phyloP scores from a whole-genome alignment of 2,797 vertebrate species.

The Chelon auratus region DNA sequence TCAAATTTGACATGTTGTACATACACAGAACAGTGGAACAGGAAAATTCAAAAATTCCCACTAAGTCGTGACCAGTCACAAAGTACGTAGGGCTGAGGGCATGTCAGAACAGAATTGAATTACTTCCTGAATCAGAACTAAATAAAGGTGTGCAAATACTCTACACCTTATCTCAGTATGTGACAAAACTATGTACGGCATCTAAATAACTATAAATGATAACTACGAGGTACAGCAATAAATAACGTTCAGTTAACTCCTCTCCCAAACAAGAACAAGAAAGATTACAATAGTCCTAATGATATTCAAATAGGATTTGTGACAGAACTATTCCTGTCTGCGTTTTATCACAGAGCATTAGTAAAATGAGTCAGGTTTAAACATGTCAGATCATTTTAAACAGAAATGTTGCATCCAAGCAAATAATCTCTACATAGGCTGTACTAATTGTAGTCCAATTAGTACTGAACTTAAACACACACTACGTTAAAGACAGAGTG shows the following conservation, averaged over 20 bases:
- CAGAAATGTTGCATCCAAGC: not conserved
- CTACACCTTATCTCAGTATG: too few relatives aligned
- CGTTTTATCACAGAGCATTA: not conserved
- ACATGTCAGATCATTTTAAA: not conserved
- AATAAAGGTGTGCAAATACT: too few relatives aligned
- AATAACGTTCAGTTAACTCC: not conserved
- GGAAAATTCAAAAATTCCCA: too few relatives aligned
- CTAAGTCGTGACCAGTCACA: too few relatives aligned
- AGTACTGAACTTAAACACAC: constrained; percentile 14
- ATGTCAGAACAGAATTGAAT: too few relatives aligned
- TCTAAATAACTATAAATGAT: too few relatives aligned
- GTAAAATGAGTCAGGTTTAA: not conserved
- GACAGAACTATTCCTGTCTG: too few relatives aligned
- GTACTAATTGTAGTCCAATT: not conserved
- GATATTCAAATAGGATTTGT: not conserved
- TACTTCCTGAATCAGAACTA: too few relatives aligned
- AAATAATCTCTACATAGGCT: not conserved
- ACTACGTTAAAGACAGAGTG: constrained; percentile 9
- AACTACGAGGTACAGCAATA: not conserved
- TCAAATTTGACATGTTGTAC: too few relatives aligned
- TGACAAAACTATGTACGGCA: too few relatives aligned
- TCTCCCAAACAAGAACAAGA: not conserved
- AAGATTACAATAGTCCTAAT: not conserved
- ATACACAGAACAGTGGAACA: too few relatives aligned
- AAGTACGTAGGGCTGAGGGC: too few relatives aligned